Conservation (phyloP, 2,113 vertebrate species). For the Emydocephalus ijimae region DNA sequence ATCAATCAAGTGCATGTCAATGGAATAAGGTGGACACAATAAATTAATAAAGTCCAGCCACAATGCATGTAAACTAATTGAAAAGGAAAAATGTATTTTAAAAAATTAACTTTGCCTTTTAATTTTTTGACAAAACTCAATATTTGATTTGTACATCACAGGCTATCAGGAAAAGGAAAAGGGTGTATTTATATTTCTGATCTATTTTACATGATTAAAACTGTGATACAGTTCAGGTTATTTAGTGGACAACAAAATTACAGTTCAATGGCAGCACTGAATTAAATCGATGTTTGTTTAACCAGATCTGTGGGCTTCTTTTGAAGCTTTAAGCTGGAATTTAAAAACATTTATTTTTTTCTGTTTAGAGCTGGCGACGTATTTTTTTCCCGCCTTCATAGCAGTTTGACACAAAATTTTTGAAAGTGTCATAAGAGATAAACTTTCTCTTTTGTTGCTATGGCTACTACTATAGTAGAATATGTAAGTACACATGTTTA, state of each 20-base stretch:
- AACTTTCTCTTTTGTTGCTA: background rate
- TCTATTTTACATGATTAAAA: fast-evolving
- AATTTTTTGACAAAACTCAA: background rate
- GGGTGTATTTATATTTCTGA: background rate
- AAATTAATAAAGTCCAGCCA: conserved; percentile 19
- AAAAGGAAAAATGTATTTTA: background rate
- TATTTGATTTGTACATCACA: background rate
- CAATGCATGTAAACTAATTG: background rate
- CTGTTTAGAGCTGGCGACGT: background rate
- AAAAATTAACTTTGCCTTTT: background rate
- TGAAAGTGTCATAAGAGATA: background rate
- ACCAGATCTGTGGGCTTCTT: background rate
- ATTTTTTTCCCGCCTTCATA: background rate
- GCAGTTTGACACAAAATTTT: background rate
- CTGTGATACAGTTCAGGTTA: background rate
- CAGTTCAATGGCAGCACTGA: background rate
- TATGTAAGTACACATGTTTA: background rate
- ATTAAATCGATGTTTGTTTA: background rate
- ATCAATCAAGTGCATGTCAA: background rate
- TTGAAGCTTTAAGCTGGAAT: background rate
- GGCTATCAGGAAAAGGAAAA: background rate
- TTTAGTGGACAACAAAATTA: background rate
- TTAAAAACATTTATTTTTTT: background rate
- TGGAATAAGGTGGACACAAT: background rate
- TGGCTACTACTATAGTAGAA: background rate